A percentile compares a stretch with the other conserved stretches of the same genome.
phyloP scores from a whole-genome alignment of 92 coral and sea anemone species.

The Phenganax stokvisi region DNA sequence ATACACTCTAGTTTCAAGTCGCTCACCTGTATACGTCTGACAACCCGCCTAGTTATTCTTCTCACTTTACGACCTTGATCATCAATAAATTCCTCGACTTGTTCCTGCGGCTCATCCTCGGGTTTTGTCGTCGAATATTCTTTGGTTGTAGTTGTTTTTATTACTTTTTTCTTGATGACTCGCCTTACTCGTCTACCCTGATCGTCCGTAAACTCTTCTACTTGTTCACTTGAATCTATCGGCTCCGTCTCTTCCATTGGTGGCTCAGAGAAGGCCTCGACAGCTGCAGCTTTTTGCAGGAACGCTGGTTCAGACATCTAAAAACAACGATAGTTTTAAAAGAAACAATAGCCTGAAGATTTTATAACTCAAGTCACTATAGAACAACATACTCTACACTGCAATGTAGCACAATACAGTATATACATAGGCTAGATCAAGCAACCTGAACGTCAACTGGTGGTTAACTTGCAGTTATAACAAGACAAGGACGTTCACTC shows the following conservation, averaged over 20 bases:
- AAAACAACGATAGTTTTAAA: background rate
- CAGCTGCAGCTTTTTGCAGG: conserved; percentile 16
- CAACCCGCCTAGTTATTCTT: conserved; percentile 14
- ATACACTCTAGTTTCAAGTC: background rate
- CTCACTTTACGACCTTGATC: conserved; percentile 64
- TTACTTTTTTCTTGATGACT: conserved; percentile 54
- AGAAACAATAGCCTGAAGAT: too few relatives aligned
- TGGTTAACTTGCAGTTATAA: too few relatives aligned
- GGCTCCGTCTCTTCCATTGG: background rate
- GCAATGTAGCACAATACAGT: too few relatives aligned
- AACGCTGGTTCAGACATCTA: conserved; percentile 9
- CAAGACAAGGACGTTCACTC: too few relatives aligned
- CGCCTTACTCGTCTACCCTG: conserved; percentile 71
- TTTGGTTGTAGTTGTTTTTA: conserved; percentile 37
- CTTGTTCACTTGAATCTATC: conserved; percentile 24
- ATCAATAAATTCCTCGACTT: conserved; percentile 69
- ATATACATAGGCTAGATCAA: too few relatives aligned
- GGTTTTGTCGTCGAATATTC: background rate
- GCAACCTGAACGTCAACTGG: too few relatives aligned
- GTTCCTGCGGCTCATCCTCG: conserved; percentile 47
- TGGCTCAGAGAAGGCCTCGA: conserved; percentile 16
- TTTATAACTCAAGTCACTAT: too few relatives aligned
- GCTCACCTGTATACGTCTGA: conserved; percentile 12
- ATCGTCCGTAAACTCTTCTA: conserved; percentile 74
- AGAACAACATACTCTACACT: background rate